These are phyloP conservation scores for Sebastes fasciatus DNA, from an alignment of 2,113 vertebrate species.

Conservation along the genomic window DNA sequence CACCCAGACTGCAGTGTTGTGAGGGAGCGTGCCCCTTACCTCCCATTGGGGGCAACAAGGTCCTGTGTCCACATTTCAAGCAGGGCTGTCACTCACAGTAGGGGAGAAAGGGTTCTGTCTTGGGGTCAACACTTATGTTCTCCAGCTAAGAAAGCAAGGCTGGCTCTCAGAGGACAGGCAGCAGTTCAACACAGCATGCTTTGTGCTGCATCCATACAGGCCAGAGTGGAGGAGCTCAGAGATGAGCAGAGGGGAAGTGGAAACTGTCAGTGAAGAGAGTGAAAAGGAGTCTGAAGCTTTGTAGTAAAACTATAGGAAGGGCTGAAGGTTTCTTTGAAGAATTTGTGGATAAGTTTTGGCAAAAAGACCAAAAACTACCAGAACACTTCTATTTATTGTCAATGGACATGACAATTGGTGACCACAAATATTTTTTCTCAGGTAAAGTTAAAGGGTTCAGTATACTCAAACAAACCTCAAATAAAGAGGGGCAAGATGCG, in stretches of 20 bases:
- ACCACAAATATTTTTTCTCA: not conserved
- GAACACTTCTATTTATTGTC: not conserved
- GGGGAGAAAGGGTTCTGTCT: conserved; percentile 84
- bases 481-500: not conserved
- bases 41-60: conserved; percentile 81
- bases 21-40: conserved; percentile 76
- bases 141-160: conserved; percentile 89
- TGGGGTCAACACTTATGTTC: conserved; percentile 86
- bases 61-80: conserved; percentile 81
- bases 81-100: conserved; percentile 82
- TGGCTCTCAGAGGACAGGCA: conserved; percentile 72
- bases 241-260: conserved; percentile 59
- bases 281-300: not conserved
- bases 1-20: conserved; percentile 84
- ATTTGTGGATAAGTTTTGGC: not conserved
- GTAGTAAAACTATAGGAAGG: not conserved
- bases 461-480: not conserved
- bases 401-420: not conserved
- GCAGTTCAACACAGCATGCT: conserved; percentile 79
- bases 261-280: conserved; percentile 33
- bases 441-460: not conserved
- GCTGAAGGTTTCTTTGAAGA: not conserved
- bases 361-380: not conserved
- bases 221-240: conserved; percentile 43
- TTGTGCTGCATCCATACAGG: conserved; percentile 77